Evolutionary conservation across 2,797 vertebrate species (phyloP).

Genomic region (Choloepus didactylus): DNA sequence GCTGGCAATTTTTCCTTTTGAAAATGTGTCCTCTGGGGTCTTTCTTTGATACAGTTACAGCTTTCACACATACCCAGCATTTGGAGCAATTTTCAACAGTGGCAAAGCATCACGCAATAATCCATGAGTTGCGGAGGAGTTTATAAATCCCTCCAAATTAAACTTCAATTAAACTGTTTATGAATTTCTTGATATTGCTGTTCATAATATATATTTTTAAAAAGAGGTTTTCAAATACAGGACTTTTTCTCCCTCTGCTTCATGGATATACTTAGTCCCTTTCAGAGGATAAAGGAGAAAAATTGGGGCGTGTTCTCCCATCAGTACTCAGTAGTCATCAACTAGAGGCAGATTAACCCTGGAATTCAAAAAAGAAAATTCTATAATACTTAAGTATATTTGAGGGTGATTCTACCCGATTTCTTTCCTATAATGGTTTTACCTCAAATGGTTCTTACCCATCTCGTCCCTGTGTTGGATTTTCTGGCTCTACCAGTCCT

Average conservation of each 20-base stretch:
- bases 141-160: not conserved
- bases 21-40: constrained; percentile 75
- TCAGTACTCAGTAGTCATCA: not conserved
- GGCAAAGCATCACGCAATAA: not conserved
- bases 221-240: not conserved
- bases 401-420: constrained; percentile 3
- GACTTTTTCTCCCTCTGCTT: constrained; percentile 50
- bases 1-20: constrained; percentile 80
- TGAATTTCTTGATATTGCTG: not conserved
- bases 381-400: not conserved
- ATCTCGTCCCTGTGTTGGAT: not conserved
- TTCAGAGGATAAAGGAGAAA: constrained; percentile 50
- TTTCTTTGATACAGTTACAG: constrained; percentile 51
- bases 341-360: not conserved
- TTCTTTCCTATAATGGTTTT: not conserved
- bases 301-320: constrained; percentile 29
- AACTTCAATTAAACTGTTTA: not conserved
- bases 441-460: not conserved
- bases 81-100: constrained; percentile 65
- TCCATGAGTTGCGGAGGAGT: not conserved
- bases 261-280: constrained; percentile 44
- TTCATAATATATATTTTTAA: constrained; percentile 37
- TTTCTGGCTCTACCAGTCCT: not conserved
- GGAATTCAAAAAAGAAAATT: not conserved
- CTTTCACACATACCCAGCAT: constrained; percentile 19